Percentiles rank a stretch among this genome's conserved stretches.
Conservation (phyloP, 2,888 invertebrate genomes). For the Troglohyphantes excavatus region DNA sequence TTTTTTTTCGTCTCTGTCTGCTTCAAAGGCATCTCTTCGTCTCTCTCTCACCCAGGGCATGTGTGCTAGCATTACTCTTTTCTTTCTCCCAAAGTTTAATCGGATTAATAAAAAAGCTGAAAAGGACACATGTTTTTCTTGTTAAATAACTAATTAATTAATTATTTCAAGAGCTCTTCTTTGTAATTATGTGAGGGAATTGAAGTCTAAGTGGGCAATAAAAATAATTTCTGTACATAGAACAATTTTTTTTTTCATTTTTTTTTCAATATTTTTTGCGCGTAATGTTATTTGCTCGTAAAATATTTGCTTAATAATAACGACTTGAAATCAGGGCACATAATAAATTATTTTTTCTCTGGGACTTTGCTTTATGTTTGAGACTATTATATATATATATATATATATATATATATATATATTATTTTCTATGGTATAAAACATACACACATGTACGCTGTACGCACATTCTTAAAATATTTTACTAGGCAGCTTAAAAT, state of each 20-base stretch:
- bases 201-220: conserved; percentile 57
- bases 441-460: too few relatives aligned
- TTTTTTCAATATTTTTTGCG: background rate
- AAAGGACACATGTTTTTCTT: conserved; percentile 38
- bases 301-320: conserved; percentile 33
- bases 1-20: conserved; percentile 23
- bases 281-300: conserved; percentile 15
- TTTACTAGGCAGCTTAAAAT: too few relatives aligned
- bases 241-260: background rate
- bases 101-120: conserved; percentile 39
- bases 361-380: too few relatives aligned
- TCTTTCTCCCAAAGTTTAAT: conserved; percentile 46
- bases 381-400: too few relatives aligned
- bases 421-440: too few relatives aligned
- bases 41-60: conserved; percentile 36
- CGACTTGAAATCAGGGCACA: conserved; percentile 60
- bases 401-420: too few relatives aligned
- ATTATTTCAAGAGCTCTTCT: conserved; percentile 63
- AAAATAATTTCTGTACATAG: conserved; percentile 37
- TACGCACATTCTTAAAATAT: too few relatives aligned
- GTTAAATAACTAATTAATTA: conserved; percentile 77
- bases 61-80: conserved; percentile 26
- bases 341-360: conserved; percentile 43
- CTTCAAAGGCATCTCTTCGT: background rate
- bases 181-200: conserved; percentile 35